Evolutionary conservation across 2,888 invertebrate species (phyloP).

Genomic region (Apeira syringaria): DNA sequence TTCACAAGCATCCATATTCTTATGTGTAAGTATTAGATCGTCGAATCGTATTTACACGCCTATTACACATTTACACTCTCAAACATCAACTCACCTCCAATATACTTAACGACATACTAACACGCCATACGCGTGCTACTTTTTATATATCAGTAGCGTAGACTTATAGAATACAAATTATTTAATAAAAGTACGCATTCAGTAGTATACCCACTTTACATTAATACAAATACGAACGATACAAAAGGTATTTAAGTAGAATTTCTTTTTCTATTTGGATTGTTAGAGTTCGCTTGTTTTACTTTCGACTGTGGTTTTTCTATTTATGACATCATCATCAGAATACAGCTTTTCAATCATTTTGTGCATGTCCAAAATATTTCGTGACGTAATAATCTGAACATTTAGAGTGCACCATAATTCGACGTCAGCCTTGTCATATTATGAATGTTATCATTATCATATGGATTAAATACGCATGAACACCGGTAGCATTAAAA

Average conservation of each 20-base stretch:
- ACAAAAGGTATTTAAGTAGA: slow-evolving; percentile 8
- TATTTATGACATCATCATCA: slow-evolving; percentile 3
- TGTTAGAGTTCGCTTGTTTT: slow-evolving; percentile 22
- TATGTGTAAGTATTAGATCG: no score
- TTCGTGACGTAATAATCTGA: neutral
- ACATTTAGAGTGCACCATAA: neutral
- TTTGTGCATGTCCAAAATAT: slow-evolving; percentile 45
- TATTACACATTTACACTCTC: no score
- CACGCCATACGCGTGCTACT: no score
- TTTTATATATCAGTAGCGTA: no score
- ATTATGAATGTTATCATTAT: neutral
- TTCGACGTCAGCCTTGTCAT: slow-evolving; percentile 1
- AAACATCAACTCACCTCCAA: no score
- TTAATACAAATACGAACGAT: slow-evolving; percentile 4
- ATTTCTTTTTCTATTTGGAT: slow-evolving; percentile 14
- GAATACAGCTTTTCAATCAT: slow-evolving; percentile 10
- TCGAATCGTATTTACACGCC: no score
- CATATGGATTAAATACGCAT: neutral
- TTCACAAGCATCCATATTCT: no score
- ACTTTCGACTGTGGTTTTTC: slow-evolving; percentile 19
- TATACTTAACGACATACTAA: no score
- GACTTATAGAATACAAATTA: no score
- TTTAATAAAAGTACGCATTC: no score
- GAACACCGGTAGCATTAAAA: no score
- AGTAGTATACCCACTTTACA: neutral